Evolutionary conservation across 2,113 vertebrate genomes (phyloP).

Genomic region (Strix uralensis): DNA sequence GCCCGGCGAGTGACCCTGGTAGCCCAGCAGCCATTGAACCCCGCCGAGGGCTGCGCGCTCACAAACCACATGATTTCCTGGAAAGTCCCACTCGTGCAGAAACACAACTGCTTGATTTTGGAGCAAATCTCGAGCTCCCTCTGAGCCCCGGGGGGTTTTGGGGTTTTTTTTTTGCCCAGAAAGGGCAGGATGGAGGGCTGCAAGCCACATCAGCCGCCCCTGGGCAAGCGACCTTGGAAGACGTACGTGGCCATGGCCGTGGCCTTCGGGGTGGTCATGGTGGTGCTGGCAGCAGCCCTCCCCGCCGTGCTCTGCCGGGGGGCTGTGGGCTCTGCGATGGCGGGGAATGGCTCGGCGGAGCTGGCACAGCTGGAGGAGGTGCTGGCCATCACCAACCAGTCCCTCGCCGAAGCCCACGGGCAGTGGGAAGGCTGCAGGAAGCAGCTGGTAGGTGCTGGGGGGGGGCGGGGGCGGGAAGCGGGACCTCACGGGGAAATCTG

Average conservation of each 20-base stretch:
- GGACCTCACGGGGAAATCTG: accelerated
- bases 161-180: accelerated
- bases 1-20: accelerated
- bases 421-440: not conserved
- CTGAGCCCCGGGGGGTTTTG: accelerated
- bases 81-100: accelerated
- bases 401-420: accelerated
- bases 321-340: accelerated
- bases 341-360: accelerated
- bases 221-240: accelerated
- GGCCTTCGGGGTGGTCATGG: accelerated
- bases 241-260: accelerated
- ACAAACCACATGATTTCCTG: not conserved
- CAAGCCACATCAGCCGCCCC: accelerated
- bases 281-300: accelerated
- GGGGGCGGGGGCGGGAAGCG: accelerated
- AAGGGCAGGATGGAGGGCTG: not conserved
- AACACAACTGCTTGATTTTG: accelerated
- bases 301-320: accelerated
- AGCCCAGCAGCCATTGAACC: accelerated
- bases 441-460: not conserved
- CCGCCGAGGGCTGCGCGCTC: accelerated
- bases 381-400: not conserved
- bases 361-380: accelerated
- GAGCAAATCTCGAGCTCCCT: accelerated